Evolutionary conservation across 2,888 invertebrate genomes (phyloP).

Genomic region (Aporophyla lueneburgensis): DNA sequence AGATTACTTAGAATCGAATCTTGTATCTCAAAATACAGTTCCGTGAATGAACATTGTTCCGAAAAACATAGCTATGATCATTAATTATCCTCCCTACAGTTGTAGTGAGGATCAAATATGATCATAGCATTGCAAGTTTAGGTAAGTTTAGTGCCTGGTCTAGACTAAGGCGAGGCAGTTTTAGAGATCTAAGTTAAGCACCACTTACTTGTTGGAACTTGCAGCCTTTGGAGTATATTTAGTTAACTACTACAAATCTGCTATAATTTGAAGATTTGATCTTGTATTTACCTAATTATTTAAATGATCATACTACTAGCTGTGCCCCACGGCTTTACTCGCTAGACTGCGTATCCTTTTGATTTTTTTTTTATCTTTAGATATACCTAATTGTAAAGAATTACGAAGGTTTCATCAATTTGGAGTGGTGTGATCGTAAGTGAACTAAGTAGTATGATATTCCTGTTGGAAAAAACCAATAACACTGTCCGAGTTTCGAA

Average conservation of each 20-base stretch:
- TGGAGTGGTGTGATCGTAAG: too few species aligned
- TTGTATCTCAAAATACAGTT: not conserved
- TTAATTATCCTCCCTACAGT: too few species aligned
- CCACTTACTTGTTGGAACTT: not conserved
- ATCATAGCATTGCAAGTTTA: not conserved
- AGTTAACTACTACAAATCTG: slow-evolving; percentile 2
- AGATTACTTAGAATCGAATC: not conserved
- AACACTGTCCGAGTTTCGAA: too few species aligned
- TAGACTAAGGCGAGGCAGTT: slow-evolving; percentile 20
- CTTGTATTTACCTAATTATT: not conserved
- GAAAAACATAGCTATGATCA: too few species aligned
- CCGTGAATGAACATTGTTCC: not conserved
- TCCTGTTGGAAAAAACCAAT: too few species aligned
- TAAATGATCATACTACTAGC: not conserved
- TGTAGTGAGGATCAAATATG: not conserved
- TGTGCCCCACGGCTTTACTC: not conserved
- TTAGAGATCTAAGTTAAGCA: slow-evolving; percentile 7
- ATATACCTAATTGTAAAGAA: too few species aligned
- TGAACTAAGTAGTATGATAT: too few species aligned
- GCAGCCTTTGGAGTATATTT: not conserved
- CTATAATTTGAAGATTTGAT: not conserved
- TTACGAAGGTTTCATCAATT: too few species aligned
- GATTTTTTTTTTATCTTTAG: not conserved
- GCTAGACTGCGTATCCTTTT: not conserved
- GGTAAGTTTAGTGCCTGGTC: slow-evolving; percentile 11